Evolutionary conservation across 2,888 invertebrate genomes (phyloP), one percentile per base, ranked within the genome.

Genomic region (Trisateles emortualis): DNA sequence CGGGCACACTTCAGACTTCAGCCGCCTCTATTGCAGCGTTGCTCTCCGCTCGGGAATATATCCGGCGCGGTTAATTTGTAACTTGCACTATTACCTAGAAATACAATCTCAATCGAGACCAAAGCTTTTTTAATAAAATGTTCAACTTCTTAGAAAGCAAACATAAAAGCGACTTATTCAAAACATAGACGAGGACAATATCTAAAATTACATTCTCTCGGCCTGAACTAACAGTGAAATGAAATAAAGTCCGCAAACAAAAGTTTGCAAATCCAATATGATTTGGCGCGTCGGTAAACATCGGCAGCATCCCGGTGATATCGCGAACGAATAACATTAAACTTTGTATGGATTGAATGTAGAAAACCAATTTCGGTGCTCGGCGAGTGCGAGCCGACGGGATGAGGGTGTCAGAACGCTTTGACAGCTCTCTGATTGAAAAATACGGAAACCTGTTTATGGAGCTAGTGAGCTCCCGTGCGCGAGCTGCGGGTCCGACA

Each of bases 371-470:
- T 93, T 93, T 93, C 91, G 92, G 92, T 90, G 89, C 86, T 89
- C 92, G 92, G 87, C 90, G 92, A 91, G 90, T 89, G 90, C 92
- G 92, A 90, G 92, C 92, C 92, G 92, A 88, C 88, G 89, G 92
- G 92, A 93, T 93, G 93, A 93, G 93, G 93, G 93, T 92, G 92
- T 92, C 93, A 93, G 92, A 93, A 93, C 87, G 93, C 92, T 93
- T 93, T 94, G 94, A 94, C 94, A 94, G 94, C 89, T 94, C 92
- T 87, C 93, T 94, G 94, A 94, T 94, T 94, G 94, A 94, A 94
- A 94, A 94, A 93, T 93, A 93, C 93, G 93, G 92, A 88, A 92
- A 90, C 87, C 92, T 93, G 92, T 93, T 93, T 93, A 93, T 92
- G 85, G 91, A 91, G 90, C 86, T 84, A 89, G 87, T 86, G 89